Conservation (phyloP, 2,113 vertebrate genomes). For the Phylloscopus trochiloides region DNA sequence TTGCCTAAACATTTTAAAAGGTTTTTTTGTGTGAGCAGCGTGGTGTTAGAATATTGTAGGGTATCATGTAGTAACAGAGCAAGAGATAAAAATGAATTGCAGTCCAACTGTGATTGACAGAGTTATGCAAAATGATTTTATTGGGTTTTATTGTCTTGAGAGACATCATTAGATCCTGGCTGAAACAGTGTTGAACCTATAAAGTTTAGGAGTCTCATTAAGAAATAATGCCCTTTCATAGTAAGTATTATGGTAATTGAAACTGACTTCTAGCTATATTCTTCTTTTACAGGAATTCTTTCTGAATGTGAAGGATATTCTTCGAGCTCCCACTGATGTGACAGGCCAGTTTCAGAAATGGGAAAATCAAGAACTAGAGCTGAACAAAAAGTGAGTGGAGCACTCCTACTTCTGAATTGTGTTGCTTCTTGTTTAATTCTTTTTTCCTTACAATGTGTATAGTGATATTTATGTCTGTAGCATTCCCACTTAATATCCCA, state of each 20-base stretch:
- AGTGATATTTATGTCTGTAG: background rate
- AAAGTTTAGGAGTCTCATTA: background rate
- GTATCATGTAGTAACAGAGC: background rate
- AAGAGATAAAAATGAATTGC: background rate
- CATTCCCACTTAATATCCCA: background rate
- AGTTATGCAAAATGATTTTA: background rate
- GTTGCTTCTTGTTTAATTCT: background rate
- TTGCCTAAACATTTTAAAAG: background rate
- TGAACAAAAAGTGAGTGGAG: slow-evolving; percentile 81
- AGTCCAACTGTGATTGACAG: background rate
- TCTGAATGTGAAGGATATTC: slow-evolving; percentile 92
- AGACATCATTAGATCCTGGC: background rate
- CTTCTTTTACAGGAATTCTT: slow-evolving; percentile 87
- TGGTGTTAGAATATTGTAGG: background rate
- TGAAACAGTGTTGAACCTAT: background rate
- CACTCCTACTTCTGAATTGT: background rate
- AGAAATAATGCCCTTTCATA: background rate
- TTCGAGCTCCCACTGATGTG: slow-evolving; percentile 81
- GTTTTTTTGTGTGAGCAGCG: background rate
- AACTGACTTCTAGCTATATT: background rate
- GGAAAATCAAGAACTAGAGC: slow-evolving; percentile 82
- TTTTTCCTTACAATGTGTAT: background rate
- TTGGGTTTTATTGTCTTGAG: background rate
- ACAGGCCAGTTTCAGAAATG: slow-evolving; percentile 91
- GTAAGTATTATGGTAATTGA: background rate